Evolutionary conservation across 2,113 vertebrate genomes (phyloP).

Genomic region (Tapirus terrestris): DNA sequence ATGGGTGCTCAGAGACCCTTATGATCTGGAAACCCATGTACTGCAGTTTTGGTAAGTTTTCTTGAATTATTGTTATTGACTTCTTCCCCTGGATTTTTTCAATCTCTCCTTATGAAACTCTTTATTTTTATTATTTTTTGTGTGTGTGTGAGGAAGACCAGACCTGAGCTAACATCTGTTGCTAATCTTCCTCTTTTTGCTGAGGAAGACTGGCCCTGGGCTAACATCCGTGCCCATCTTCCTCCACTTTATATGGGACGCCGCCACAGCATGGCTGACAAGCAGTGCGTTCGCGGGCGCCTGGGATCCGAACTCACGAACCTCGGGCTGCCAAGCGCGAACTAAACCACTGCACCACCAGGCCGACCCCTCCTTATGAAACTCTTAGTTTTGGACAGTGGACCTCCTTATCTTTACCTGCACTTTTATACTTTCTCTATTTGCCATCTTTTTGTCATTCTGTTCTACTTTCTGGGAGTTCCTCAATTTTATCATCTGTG

Average conservation of each 20-base stretch:
- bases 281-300: no score
- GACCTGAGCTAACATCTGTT: no score
- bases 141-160: no score
- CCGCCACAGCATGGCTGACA: no score
- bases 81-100: not conserved
- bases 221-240: no score
- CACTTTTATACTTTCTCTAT: not conserved
- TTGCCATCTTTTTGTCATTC: not conserved
- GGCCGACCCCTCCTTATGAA: not conserved
- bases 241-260: no score
- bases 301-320: no score
- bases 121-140: no score
- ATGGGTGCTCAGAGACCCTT: not conserved
- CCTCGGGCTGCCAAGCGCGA: no score
- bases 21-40: not conserved
- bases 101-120: not conserved
- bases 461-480: not conserved
- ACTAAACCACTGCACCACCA: no score
- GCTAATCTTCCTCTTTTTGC: no score
- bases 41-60: not conserved
- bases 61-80: not conserved
- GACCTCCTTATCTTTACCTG: not conserved
- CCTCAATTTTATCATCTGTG: not conserved
- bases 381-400: not conserved
- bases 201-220: no score